phyloP scores from a whole-genome alignment of 2,888 invertebrate species.

The Lasioglossum morio region DNA sequence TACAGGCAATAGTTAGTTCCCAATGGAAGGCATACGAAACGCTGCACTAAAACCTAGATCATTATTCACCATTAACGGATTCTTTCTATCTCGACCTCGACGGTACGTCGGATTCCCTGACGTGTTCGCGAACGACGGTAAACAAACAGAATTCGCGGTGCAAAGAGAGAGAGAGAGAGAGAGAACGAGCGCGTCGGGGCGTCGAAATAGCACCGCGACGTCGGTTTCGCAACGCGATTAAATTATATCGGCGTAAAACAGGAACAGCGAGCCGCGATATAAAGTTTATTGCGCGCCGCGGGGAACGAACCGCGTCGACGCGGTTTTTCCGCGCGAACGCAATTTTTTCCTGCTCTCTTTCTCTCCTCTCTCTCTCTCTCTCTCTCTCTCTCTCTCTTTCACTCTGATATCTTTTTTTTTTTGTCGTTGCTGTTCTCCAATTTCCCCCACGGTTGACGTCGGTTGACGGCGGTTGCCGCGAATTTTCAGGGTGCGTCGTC shows the following conservation, averaged over 20 bases:
- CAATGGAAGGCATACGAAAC: neutral
- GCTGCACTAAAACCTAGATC: neutral
- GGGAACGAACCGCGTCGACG: slow-evolving; percentile 27
- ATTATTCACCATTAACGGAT: neutral
- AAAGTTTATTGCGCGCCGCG: slow-evolving; percentile 36
- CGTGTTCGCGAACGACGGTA: slow-evolving; percentile 10
- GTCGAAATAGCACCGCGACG: slow-evolving; percentile 41
- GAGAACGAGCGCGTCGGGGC: neutral
- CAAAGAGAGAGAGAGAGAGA: neutral
- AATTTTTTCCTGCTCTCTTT: neutral
- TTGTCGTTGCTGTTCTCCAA: too few species aligned
- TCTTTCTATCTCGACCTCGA: neutral
- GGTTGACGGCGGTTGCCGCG: slow-evolving; percentile 30
- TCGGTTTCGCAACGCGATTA: slow-evolving; percentile 48
- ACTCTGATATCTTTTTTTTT: neutral
- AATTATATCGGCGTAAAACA: slow-evolving; percentile 46
- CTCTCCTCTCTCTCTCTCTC: neutral
- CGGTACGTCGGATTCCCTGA: slow-evolving; percentile 14
- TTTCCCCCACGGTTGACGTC: neutral
- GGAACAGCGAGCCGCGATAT: slow-evolving; percentile 37
- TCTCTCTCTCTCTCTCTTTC: neutral
- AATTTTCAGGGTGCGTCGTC: slow-evolving; percentile 43
- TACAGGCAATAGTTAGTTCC: neutral
- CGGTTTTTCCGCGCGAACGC: slow-evolving; percentile 26
- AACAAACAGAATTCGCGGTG: slow-evolving; percentile 3